These are phyloP conservation scores for Muraenolepis orangiensis DNA, from an alignment of 2,797 vertebrate species.

Conservation along the genomic window DNA sequence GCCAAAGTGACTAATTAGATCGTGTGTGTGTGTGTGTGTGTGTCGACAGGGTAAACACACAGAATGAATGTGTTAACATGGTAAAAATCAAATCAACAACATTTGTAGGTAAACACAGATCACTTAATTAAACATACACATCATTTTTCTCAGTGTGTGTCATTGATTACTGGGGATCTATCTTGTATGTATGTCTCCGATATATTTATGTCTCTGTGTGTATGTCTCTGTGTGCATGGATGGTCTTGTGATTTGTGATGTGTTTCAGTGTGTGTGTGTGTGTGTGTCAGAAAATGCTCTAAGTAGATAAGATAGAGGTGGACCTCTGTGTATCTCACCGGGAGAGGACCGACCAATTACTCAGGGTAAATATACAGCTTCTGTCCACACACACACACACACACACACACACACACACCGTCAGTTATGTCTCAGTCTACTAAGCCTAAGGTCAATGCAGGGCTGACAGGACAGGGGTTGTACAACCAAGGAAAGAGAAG, in stretches of 20 bases:
- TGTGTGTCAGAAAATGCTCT: slow-evolving; percentile 11
- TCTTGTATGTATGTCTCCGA: background rate
- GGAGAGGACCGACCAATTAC: slow-evolving; percentile 60
- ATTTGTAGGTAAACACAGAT: no score
- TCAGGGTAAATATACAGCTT: slow-evolving; percentile 55
- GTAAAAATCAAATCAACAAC: no score
- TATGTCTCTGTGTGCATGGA: background rate
- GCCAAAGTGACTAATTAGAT: no score
- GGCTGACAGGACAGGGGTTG: background rate
- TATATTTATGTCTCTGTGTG: background rate
- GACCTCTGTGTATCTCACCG: slow-evolving; percentile 40
- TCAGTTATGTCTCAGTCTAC: background rate
- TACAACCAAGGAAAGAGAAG: background rate
- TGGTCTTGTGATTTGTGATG: no score
- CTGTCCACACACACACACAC: slow-evolving; percentile 30
- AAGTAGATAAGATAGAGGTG: slow-evolving; percentile 45
- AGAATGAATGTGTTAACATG: no score
- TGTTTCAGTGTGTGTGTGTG: background rate
- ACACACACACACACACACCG: no score
- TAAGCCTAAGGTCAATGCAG: background rate
- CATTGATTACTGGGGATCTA: no score
- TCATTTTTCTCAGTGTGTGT: no score
- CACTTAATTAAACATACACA: no score
- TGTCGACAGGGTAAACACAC: no score
- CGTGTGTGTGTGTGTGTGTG: no score